phyloP scores from a whole-genome alignment of 2,797 vertebrate genomes.

The Alca torda region DNA sequence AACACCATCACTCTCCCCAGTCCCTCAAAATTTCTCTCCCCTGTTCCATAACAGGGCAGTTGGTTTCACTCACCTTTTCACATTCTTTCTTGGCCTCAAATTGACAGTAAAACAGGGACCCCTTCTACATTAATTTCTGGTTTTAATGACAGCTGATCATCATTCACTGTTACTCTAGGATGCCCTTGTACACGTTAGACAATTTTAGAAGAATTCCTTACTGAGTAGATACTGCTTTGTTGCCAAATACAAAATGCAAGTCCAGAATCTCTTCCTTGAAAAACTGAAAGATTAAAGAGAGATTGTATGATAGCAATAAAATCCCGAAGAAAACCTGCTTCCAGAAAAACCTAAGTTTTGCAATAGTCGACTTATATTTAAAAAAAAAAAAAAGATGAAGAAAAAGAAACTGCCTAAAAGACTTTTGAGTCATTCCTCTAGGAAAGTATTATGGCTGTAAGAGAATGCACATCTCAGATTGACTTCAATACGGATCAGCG shows the following conservation, averaged over 20 bases:
- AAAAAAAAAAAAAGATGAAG: neutral
- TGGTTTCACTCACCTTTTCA: neutral
- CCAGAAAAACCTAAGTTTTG: neutral
- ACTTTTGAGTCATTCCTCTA: neutral
- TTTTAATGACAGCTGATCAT: neutral
- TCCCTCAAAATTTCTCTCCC: neutral
- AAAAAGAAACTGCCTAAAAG: neutral
- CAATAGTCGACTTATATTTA: neutral
- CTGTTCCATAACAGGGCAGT: neutral
- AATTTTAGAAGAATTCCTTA: neutral
- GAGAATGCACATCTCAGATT: neutral
- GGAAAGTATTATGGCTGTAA: neutral
- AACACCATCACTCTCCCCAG: neutral
- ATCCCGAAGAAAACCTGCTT: neutral
- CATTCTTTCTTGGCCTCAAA: neutral
- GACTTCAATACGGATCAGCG: neutral
- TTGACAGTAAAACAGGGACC: neutral
- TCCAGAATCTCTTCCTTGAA: neutral
- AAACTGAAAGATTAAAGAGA: neutral
- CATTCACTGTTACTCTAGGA: neutral
- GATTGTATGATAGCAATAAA: neutral
- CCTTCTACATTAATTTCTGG: neutral
- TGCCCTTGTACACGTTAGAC: neutral
- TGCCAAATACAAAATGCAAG: neutral
- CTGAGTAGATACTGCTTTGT: neutral